Base-by-base conservation (phyloP, 2,113 vertebrate genomes). In the Siphamia tubifer region DNA sequence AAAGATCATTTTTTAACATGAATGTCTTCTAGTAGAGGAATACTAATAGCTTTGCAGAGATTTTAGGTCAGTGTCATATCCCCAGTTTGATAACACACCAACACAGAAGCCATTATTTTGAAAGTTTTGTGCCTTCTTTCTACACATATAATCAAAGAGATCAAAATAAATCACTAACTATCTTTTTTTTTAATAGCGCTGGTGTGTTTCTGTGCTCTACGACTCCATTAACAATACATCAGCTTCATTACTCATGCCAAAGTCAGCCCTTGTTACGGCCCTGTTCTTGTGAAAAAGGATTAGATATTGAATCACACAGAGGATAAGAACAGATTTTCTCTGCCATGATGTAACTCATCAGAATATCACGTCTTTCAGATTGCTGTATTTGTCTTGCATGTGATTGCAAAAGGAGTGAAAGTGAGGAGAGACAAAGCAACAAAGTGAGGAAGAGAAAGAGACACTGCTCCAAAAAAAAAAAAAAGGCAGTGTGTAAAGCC, bases 331-430 rank as follows among this genome's bases (percentile, higher is more conserved):
- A 67, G 68, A 70, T 85, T 81, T 69, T 80, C 76, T 66, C 55
- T 65, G 57, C 57, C 30, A 12, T 76, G 74, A 89, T 83, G 83
- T 78, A 83, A 81, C 74, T 79, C 69, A 74, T 86, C 77, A 72
- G 79, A 72, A 77, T 70, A 83, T 87, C 71, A 85, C 55, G 65
- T 56, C 66, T 82, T 72, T 82, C 55, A 55, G 62, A 39, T 44
- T 47, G 36, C 70, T 49, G 53, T 51, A 76, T 83, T 86, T 83
- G 78, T 87, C 78, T 86, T 85, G 68, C 67, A 31, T 77, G 60
- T 77, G 77, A 89, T 89, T 86, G 81, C 73, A 58, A 61, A 49
- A 53, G 57, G 53, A 62, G 52, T 66, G 47, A 48, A 43, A 31
- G 67, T 2, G 3, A 8, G 57, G 21, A 6, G 30, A 30, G 7